A percentile compares a stretch with the other conserved stretches of the same genome.
These are phyloP conservation scores for Tetranychus truncatus DNA, from an alignment of 2,888 invertebrate species.

Conservation along the genomic window DNA sequence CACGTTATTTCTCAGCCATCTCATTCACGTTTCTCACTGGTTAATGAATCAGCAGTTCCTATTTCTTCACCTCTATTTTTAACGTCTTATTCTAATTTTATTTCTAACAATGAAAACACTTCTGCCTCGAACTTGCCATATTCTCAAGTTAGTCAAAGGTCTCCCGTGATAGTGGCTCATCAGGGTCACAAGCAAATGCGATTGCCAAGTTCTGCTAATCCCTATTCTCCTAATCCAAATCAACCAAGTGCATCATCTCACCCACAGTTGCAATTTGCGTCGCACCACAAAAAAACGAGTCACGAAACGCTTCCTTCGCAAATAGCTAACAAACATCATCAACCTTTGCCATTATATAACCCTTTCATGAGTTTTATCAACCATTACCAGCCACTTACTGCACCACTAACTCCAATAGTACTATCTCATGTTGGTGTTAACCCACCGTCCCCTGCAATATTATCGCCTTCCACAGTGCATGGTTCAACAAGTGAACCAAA, in stretches of 20 bases:
- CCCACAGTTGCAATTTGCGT: not conserved
- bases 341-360: conserved; percentile 11
- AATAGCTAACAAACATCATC: not conserved
- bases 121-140: not conserved
- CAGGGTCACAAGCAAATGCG: conserved; percentile 6
- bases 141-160: conserved; percentile 12
- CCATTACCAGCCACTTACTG: too few species aligned
- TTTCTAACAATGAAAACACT: not conserved
- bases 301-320: not conserved
- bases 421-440: too few species aligned
- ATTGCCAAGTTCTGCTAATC: conserved; percentile 1
- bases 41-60: too few species aligned
- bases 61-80: not conserved
- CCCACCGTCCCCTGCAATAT: not conserved
- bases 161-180: conserved; percentile 16
- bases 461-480: not conserved
- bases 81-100: not conserved
- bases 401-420: too few species aligned
- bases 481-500: conserved; percentile 3
- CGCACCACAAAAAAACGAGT: not conserved
- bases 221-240: conserved; percentile 11
- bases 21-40: too few species aligned
- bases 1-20: too few species aligned
- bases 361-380: conserved; percentile 25
- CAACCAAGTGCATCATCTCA: conserved; percentile 2